Percentiles rank a stretch among this genome's conserved stretches.
These are phyloP conservation scores for Epizoanthus scotinus DNA, from an alignment of 92 coral and sea anemone genomes.

Conservation along the genomic window DNA sequence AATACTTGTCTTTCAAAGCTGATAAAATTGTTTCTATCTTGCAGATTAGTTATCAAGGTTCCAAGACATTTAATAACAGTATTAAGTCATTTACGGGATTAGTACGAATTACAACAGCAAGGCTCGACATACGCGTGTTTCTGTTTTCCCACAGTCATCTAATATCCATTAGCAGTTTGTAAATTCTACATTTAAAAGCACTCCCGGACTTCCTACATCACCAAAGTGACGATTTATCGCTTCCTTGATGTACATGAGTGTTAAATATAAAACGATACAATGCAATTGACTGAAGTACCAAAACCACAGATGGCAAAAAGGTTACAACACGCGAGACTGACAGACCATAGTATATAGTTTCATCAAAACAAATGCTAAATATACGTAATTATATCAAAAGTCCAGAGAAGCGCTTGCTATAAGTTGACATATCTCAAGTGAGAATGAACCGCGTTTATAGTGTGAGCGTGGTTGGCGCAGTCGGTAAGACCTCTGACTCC, in stretches of 20 bases:
- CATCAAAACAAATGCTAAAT: too few relatives aligned
- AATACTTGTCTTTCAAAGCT: neutral
- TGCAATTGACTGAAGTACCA: too few relatives aligned
- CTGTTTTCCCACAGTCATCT: neutral
- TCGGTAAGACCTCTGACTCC: too few relatives aligned
- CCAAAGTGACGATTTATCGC: neutral
- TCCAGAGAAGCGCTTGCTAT: too few relatives aligned
- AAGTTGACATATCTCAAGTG: too few relatives aligned
- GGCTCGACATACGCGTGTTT: neutral
- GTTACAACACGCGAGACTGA: too few relatives aligned
- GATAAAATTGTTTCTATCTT: neutral
- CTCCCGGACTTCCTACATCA: neutral
- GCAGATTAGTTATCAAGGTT: neutral
- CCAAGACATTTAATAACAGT: neutral
- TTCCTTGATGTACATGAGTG: neutral
- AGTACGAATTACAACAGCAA: neutral
- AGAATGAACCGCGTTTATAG: too few relatives aligned
- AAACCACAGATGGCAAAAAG: too few relatives aligned
- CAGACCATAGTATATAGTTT: too few relatives aligned
- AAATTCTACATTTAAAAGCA: conserved; percentile 6
- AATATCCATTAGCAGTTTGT: conserved; percentile 18
- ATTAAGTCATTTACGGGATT: neutral
- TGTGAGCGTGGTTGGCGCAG: too few relatives aligned
- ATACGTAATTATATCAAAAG: too few relatives aligned
- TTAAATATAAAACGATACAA: neutral